Evolutionary conservation across 37 sponge, comb jelly and placozoan genomes (phyloP), one percentile per base, ranked within the genome.

Genomic region (Hexactinellida sp.): DNA sequence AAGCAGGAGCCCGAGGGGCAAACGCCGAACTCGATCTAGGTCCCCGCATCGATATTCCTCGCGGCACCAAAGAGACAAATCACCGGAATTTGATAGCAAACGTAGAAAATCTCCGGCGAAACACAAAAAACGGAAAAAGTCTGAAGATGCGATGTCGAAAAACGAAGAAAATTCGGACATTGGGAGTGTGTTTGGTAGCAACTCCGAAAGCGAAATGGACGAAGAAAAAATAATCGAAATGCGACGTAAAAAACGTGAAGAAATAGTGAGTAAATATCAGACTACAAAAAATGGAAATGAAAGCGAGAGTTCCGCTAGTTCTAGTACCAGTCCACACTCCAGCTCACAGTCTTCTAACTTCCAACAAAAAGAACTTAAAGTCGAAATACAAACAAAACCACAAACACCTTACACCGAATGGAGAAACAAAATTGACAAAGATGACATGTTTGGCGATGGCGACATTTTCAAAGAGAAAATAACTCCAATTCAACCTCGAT

Each of bases 151-250:
- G 16, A 16, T 19, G 9, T 47, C 52, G 16, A 47, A 47, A 16
- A 47, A 47, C 16, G 9, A 19, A 10, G 76, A 10, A 21, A 63
- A 25, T 63, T 63, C 76, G 25, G 76, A 63, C 16, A 47, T 47
- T 19, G 52, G 52, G 16, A 47, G 52, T 63, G 76, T 63, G 28
- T 28, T 32, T n/a, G 76, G 28, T 10, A 63, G 76, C 30, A 28
- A 63, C 13, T 63, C 76, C 13, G 76, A 63, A 63, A n/a, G 13
- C 34, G 76, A 63, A 23, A 63, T 25, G 76, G 93, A 93, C 83
- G 96, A 95, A 76, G 96, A 95, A 37, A 88, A 89, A n/a, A 90
- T 95, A n/a, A 91, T 95, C 10, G 92, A 92, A 39, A 21, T 91
- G 39, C 83, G 96, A n/a, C 37, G 96, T 24, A 89, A 93, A 34